phyloP scores from a whole-genome alignment of 2,113 vertebrate genomes.

The Pseudolaguvia tuberculata region DNA sequence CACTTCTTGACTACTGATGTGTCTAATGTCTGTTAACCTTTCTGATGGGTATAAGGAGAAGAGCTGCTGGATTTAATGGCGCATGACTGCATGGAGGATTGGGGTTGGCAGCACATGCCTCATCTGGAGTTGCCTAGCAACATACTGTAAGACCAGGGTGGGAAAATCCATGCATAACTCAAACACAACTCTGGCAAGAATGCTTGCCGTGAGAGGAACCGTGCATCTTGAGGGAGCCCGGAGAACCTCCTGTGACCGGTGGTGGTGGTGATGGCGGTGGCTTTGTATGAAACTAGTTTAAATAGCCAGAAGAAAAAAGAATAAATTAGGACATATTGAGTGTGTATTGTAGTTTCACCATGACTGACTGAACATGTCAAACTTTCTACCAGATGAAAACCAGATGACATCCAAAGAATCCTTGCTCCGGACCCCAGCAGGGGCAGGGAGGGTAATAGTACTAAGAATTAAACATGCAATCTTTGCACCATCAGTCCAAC shows the following conservation, averaged over 20 bases:
- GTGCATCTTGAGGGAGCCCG: not conserved
- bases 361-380: too few relatives aligned
- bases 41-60: constrained; percentile 13
- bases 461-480: too few relatives aligned
- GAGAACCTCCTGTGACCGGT: not conserved
- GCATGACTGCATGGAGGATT: constrained; percentile 53
- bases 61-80: constrained; percentile 45
- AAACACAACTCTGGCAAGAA: constrained; percentile 36
- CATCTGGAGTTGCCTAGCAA: constrained; percentile 67
- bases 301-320: too few relatives aligned
- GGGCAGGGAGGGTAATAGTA: too few relatives aligned
- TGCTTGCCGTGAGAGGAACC: constrained; percentile 44
- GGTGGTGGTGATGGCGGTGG: not conserved
- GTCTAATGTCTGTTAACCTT: constrained; percentile 29
- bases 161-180: constrained; percentile 41
- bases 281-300: not conserved
- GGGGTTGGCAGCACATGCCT: constrained; percentile 37
- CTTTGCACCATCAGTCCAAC: too few relatives aligned
- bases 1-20: constrained; percentile 22
- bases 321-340: too few relatives aligned
- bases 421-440: too few relatives aligned
- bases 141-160: constrained; percentile 56
- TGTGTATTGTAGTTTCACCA: too few relatives aligned
- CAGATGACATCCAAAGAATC: too few relatives aligned
- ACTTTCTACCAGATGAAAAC: too few relatives aligned